phyloP scores from a whole-genome alignment of 2,888 invertebrate genomes.

The Cordylochernes scorpioides region DNA sequence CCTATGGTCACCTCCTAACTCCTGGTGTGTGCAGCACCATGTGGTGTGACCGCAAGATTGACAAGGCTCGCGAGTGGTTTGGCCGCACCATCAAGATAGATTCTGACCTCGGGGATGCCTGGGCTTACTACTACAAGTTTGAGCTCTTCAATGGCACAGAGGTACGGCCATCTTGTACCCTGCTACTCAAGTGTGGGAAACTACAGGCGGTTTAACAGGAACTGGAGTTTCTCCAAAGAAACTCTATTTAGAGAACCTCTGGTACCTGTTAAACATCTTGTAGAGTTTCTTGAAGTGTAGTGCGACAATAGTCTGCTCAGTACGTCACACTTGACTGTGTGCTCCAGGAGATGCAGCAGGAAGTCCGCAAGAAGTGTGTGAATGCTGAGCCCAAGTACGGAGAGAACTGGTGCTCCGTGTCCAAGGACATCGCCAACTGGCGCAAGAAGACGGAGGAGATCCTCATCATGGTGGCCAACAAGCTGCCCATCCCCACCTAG shows the following conservation, averaged over 20 bases:
- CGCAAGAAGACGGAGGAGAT: constrained; percentile 66
- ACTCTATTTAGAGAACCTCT: too few species aligned
- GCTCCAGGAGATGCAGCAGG: constrained; percentile 52
- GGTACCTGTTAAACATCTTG: too few species aligned
- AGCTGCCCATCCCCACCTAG: constrained; percentile 52
- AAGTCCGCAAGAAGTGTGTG: constrained; percentile 56
- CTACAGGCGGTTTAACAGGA: too few species aligned
- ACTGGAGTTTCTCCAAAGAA: too few species aligned
- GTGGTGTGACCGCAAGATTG: constrained; percentile 78
- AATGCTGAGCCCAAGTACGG: constrained; percentile 88
- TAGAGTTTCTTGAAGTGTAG: too few species aligned
- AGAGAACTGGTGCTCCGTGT: constrained; percentile 71
- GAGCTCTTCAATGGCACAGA: constrained; percentile 71
- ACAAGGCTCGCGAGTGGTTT: constrained; percentile 92
- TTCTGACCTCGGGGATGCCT: constrained; percentile 87
- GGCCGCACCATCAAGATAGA: constrained; percentile 87
- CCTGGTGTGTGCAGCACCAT: constrained; percentile 34
- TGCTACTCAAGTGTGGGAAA: too few species aligned
- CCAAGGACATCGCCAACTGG: constrained; percentile 83
- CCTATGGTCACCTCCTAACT: not conserved
- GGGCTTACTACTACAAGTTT: constrained; percentile 93
- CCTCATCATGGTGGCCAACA: constrained; percentile 46
- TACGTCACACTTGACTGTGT: too few species aligned
- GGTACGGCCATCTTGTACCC: too few species aligned
- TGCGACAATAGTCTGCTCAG: too few species aligned